Evolutionary conservation across 1,140 invertebrate species (phyloP).

Genomic region (Medauroidea extradentata): DNA sequence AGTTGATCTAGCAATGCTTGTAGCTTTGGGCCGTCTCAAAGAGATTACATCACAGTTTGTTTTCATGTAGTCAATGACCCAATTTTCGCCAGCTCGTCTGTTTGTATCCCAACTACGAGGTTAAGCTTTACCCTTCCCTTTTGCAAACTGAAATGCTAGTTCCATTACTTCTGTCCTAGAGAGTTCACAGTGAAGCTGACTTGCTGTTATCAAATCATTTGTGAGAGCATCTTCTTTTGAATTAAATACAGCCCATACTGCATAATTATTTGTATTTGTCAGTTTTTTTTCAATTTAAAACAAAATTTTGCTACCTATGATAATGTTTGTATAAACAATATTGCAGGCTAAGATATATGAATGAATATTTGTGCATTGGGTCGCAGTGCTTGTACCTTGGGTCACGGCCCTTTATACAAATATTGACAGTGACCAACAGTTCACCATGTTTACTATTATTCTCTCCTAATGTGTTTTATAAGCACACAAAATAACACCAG

Average conservation of each 20-base stretch:
- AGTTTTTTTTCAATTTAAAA: too few species aligned
- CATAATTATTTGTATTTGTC: not conserved
- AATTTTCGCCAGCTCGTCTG: constrained; percentile 21
- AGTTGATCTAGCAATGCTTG: constrained; percentile 40
- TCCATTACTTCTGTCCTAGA: not conserved
- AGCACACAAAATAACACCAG: too few species aligned
- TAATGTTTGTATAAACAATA: too few species aligned
- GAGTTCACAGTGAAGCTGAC: not conserved
- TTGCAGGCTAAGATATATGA: too few species aligned
- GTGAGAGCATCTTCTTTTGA: not conserved
- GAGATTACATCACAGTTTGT: constrained; percentile 36
- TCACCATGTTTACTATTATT: too few species aligned
- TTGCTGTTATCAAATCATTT: not conserved
- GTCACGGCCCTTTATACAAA: too few species aligned
- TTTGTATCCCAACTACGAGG: not conserved
- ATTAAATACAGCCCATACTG: not conserved
- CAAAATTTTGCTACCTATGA: too few species aligned
- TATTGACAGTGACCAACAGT: too few species aligned
- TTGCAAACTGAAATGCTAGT: not conserved
- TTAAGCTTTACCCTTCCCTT: not conserved
- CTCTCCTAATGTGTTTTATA: too few species aligned
- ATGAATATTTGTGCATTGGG: too few species aligned
- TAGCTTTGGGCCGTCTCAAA: constrained; percentile 40
- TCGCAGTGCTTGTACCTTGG: too few species aligned
- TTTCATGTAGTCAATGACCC: constrained; percentile 38